A percentile compares a stretch with the other conserved stretches of the same genome.
phyloP scores from a whole-genome alignment of 2,888 invertebrate genomes.

The Lottia gigantea region DNA sequence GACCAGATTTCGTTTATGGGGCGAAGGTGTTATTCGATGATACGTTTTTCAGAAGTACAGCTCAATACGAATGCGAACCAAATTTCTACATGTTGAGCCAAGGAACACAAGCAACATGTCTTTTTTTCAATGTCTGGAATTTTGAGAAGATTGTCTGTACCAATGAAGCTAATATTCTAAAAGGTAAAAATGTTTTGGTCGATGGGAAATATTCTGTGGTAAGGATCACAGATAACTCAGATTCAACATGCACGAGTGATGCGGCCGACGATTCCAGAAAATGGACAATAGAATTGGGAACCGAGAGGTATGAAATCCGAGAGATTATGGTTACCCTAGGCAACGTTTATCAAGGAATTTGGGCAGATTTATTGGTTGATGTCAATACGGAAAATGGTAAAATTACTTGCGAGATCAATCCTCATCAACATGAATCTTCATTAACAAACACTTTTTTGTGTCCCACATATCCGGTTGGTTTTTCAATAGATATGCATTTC shows the following conservation, averaged over 20 bases:
- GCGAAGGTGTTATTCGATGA: neutral
- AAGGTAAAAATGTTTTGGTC: neutral
- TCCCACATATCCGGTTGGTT: neutral
- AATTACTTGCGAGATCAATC: neutral
- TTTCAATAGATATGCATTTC: neutral
- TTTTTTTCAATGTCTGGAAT: neutral
- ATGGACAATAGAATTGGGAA: neutral
- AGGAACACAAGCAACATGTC: neutral
- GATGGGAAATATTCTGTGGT: neutral
- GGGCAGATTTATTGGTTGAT: neutral
- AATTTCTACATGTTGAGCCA: neutral
- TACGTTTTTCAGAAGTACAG: neutral
- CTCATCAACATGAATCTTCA: neutral
- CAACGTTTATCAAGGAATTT: neutral
- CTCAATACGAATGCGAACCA: neutral
- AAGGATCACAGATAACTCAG: neutral
- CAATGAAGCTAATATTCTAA: neutral
- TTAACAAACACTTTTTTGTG: neutral
- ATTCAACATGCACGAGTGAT: neutral
- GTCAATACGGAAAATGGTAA: neutral
- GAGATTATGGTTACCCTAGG: neutral
- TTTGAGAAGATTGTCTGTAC: neutral
- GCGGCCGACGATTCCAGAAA: neutral
- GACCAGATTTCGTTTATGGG: neutral
- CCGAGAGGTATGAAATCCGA: neutral